Percentiles rank a stretch among this genome's conserved stretches.
These are phyloP conservation scores for Embidobia sp. DNA, from an alignment of 2,888 invertebrate species.

Conservation along the genomic window DNA sequence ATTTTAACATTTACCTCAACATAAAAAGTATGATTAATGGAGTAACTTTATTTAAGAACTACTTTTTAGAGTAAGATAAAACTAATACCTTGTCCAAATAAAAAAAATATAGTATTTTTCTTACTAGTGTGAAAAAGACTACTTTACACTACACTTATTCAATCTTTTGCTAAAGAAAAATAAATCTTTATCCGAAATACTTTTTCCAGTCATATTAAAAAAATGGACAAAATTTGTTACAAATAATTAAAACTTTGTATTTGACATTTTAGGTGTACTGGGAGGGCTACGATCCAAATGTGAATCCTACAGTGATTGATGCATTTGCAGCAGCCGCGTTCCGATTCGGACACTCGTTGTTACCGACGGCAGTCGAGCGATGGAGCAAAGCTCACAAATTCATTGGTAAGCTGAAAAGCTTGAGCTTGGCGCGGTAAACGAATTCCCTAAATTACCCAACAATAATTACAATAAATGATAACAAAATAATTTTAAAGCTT, in stretches of 20 bases:
- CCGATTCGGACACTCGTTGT: constrained; percentile 93
- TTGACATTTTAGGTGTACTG: constrained; percentile 83
- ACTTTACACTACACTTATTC: too few relatives aligned
- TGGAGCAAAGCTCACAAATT: constrained; percentile 98
- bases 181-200: too few relatives aligned
- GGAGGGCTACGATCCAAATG: constrained; percentile 91
- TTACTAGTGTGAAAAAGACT: too few relatives aligned
- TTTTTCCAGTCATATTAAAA: neutral
- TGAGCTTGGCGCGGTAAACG: constrained; percentile 24
- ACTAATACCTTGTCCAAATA: too few relatives aligned
- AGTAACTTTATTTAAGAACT: too few relatives aligned
- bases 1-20: too few relatives aligned
- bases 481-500: constrained; percentile 16
- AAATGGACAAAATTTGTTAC: too few relatives aligned
- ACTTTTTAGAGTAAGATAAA: too few relatives aligned
- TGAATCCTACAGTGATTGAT: constrained; percentile 94
- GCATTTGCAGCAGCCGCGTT: constrained; percentile 96
- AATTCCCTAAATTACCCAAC: constrained; percentile 43
- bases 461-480: constrained; percentile 29
- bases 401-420: constrained; percentile 85
- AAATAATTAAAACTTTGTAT: neutral
- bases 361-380: constrained; percentile 94
- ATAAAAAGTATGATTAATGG: too few relatives aligned
- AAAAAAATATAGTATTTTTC: too few relatives aligned
- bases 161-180: neutral